Conservation (phyloP, 2,113 vertebrate genomes). For the Macquaria australasica region DNA sequence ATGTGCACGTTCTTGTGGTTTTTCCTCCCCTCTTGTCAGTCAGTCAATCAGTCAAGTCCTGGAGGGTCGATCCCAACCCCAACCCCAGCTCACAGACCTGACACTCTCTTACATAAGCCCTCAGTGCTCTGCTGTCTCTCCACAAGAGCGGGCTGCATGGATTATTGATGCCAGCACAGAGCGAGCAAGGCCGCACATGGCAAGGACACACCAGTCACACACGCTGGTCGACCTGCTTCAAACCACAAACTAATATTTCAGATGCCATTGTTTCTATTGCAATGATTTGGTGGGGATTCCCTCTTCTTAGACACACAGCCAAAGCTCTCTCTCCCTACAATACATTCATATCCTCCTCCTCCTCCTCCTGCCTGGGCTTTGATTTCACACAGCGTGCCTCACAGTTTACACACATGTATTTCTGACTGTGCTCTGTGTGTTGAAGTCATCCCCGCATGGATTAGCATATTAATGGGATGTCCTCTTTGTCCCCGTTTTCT, state of each 20-base stretch:
- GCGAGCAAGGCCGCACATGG: conserved; percentile 41
- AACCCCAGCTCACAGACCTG: conserved; percentile 44
- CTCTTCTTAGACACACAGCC: neutral
- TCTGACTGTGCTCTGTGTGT: conserved; percentile 46
- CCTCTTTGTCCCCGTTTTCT: conserved; percentile 72
- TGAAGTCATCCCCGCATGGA: conserved; percentile 68
- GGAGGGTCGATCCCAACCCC: conserved; percentile 28
- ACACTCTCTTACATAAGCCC: conserved; percentile 70
- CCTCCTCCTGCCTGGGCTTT: conserved; percentile 30
- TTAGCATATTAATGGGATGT: conserved; percentile 79
- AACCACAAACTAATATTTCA: neutral
- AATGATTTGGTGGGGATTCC: conserved; percentile 45
- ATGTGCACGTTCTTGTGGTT: neutral
- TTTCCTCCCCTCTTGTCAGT: conserved; percentile 15
- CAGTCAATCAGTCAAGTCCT: conserved; percentile 18
- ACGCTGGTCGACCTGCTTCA: neutral
- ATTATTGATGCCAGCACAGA: conserved; percentile 72
- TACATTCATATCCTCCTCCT: conserved; percentile 13
- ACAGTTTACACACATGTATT: conserved; percentile 53
- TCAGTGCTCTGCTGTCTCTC: conserved; percentile 50
- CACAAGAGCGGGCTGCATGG: conserved; percentile 56
- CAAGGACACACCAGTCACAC: conserved; percentile 47
- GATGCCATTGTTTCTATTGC: neutral
- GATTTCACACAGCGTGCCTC: conserved; percentile 46
- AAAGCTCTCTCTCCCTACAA: neutral